These are phyloP conservation scores for Zaprionus taronus DNA, from an alignment of 1,140 invertebrate genomes.

Conservation along the genomic window DNA sequence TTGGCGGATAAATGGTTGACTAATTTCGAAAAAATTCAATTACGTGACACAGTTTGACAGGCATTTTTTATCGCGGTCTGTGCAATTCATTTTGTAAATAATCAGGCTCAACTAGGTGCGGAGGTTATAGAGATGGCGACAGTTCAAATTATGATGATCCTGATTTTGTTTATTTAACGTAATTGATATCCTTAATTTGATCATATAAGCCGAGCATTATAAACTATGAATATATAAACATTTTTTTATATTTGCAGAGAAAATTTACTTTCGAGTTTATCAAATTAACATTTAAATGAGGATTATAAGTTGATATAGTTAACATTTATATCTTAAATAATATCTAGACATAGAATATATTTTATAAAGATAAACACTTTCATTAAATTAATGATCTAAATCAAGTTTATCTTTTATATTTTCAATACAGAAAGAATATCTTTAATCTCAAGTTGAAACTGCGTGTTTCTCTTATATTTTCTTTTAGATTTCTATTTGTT, in stretches of 20 bases:
- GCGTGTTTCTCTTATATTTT: background rate
- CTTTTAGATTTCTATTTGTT: background rate
- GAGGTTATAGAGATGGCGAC: too few species aligned
- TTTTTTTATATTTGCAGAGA: background rate
- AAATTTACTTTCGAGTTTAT: background rate
- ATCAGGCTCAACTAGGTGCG: background rate
- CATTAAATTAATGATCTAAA: too few species aligned
- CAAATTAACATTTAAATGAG: too few species aligned
- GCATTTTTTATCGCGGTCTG: slow-evolving; percentile 3
- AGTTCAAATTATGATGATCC: background rate
- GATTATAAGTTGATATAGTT: too few species aligned
- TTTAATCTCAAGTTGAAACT: too few species aligned
- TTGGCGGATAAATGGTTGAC: slow-evolving; percentile 52
- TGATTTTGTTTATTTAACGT: slow-evolving; percentile 10
- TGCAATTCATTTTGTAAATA: slow-evolving; percentile 24
- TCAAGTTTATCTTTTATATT: too few species aligned
- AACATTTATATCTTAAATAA: too few species aligned
- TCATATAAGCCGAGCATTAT: background rate
- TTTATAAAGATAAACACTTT: too few species aligned
- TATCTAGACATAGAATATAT: too few species aligned
- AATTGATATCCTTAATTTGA: slow-evolving; percentile 1
- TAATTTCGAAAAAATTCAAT: slow-evolving; percentile 25
- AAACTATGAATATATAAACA: background rate
- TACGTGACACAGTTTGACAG: slow-evolving; percentile 18
- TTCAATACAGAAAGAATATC: too few species aligned